Base-by-base conservation (phyloP, 2,888 invertebrate genomes). In the Lordiphosa fenestrarum region DNA sequence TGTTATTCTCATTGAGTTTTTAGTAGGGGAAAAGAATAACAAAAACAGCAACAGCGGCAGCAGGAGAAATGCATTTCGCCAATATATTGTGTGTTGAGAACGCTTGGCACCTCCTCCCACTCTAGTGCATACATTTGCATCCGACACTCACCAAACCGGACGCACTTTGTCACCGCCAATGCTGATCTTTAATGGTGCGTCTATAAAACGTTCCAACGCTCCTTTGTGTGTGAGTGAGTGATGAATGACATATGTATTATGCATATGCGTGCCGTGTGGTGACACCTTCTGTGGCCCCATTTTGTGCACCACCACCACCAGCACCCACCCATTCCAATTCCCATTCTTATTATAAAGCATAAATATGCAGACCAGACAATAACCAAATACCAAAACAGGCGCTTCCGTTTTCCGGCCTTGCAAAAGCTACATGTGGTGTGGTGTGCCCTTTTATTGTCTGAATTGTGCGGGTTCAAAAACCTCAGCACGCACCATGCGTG, bases 101-200 rank as follows among this genome's bases (percentile, higher is more conserved):
- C 25, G 25, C 30, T 21, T 53, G 13, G 42, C n/a, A 12, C 21
- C 39, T 21, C 12, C 3, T 3, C 49, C 6, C 57, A 25, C 25
- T 38, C 57, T 19, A 15, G 9, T 46, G 39, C 21, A n/a, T 23
- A 69, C 74, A 76, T 84, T 76, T 84, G 84, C 76, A 76, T 84
- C 78, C 74, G 77, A 84, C 73, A 69, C 60, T 60, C 62, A 53
- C 58, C 50, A 73, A 77, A 84, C 82, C 76, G 84, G 84, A 77
- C 84, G 82, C 84, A 77, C 82, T 77, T 77, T 77, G 76, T 77
- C 76, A 84, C 74, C 73, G 73, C 81, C 84, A 61, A 56, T 15
- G 40, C 36, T 49, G 74, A 70, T 81, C 76, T 73, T 81, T 77
- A 81, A 76, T 84, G 54, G 68, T 54, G 61, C 61, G 62, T 50